Evolutionary conservation across 2,888 invertebrate species (phyloP).

Genomic region (Nasonovia ribisnigri): DNA sequence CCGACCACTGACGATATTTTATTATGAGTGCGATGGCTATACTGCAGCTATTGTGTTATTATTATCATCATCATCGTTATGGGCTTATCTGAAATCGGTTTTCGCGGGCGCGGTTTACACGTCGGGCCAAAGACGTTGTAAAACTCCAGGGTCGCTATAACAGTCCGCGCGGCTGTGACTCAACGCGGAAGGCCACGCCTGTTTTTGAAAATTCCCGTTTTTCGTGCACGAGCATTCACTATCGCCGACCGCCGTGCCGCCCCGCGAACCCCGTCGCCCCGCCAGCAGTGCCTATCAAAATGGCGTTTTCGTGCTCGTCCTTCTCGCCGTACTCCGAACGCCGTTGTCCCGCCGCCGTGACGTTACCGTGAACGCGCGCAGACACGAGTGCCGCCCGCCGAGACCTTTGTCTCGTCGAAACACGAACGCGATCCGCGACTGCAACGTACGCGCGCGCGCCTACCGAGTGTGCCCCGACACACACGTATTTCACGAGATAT

Average conservation of each 20-base stretch:
- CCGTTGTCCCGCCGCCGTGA: constrained; percentile 18
- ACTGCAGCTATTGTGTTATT: not conserved
- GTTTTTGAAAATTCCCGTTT: constrained; percentile 54
- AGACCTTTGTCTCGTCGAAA: not conserved
- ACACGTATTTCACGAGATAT: not conserved
- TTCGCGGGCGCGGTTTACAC: constrained; percentile 11
- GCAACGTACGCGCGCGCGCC: not conserved
- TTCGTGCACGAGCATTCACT: constrained; percentile 9
- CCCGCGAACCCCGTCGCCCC: not conserved
- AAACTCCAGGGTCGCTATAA: too few relatives aligned
- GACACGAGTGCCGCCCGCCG: not conserved
- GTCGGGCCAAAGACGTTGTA: constrained; percentile 45
- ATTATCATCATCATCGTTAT: too few relatives aligned
- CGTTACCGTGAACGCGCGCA: not conserved
- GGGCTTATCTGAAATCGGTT: not conserved
- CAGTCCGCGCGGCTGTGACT: not conserved
- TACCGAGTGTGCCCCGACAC: not conserved
- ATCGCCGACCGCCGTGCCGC: not conserved
- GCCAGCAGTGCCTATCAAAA: constrained; percentile 19
- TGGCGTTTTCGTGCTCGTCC: constrained; percentile 41
- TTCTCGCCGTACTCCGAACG: not conserved
- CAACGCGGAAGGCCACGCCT: constrained; percentile 55
- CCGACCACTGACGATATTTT: not conserved
- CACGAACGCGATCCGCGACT: not conserved
- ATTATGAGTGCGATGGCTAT: not conserved